Base-by-base conservation (phyloP, 1,140 invertebrate species). In the Carposina sasakii region DNA sequence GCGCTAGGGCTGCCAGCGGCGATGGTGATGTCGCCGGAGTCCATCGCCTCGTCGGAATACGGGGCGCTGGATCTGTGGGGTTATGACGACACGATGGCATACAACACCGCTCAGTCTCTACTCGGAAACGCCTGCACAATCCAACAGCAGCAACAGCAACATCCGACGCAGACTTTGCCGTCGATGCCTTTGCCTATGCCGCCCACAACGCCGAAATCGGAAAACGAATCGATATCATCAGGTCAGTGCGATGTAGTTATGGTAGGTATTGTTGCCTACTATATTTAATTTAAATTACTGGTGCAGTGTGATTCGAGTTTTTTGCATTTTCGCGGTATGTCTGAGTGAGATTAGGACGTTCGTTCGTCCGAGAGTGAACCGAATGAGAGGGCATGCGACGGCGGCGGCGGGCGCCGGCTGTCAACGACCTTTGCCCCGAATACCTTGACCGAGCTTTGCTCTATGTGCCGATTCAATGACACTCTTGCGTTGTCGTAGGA, bases 31-130 rank as follows among this genome's bases (percentile, higher is more conserved):
- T 91, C 91, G 30, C 88, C 90, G 13, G 90, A 91, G 42, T 91
- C 90, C 21, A 76, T 92, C 60, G 79, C 85, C 57, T 90, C 90
- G 48, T 88, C 71, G 79, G 92, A 70, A 85, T 88, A 92, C 66
- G 90, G 91, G 42, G 93, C 94, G 55, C 86, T 94, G 34, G 93
- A 95, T 58, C 87, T 95, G 48, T 96, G 93, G 93, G 90, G 94
- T 52, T 88, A 87, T 62, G 86, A 88, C 50, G 87, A 88, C 66
- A 75, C 76, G 28, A 74, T 78, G 22, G 9, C 69, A 22, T 76
- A 76, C 46, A 74, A 70, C 48, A 54, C 75, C 36, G 68, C 71
- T 15, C 71, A 73, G 41, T 71, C 74, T 31, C 52, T 81, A 52
- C 69, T 81, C 19, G 65, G 71, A 48, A 73, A 72, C 57, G 61